Evolutionary conservation across 2,888 invertebrate genomes (phyloP).

Genomic region (Rugalucina vietnamica): DNA sequence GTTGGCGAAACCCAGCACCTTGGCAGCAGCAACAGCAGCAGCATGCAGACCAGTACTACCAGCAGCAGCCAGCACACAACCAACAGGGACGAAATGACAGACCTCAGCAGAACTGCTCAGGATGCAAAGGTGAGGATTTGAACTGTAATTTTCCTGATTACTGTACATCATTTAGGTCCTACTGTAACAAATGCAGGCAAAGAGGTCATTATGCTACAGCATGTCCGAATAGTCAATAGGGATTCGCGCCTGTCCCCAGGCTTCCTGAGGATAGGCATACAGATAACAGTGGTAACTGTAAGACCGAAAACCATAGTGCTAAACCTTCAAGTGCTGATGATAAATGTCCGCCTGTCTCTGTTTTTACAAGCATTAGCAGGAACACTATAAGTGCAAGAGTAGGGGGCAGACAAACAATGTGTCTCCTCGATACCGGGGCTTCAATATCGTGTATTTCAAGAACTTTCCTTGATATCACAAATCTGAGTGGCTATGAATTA

Average conservation of each 20-base stretch:
- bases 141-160: neutral
- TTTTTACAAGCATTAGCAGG: neutral
- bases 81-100: neutral
- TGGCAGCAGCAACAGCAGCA: neutral
- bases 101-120: neutral
- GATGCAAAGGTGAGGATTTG: neutral
- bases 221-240: neutral
- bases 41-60: neutral
- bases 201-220: neutral
- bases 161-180: neutral
- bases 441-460: neutral
- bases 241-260: conserved; percentile 1
- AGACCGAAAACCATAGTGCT: neutral
- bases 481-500: neutral
- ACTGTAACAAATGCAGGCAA: neutral
- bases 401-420: neutral
- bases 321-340: neutral
- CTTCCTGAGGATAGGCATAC: neutral
- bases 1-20: neutral
- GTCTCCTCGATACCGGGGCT: conserved; percentile 4
- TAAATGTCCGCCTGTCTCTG: neutral
- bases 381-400: conserved; percentile 1
- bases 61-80: neutral
- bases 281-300: neutral
- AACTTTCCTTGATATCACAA: neutral